These are phyloP conservation scores for Plotosus lineatus DNA, from an alignment of 2,113 vertebrate genomes.

Conservation along the genomic window DNA sequence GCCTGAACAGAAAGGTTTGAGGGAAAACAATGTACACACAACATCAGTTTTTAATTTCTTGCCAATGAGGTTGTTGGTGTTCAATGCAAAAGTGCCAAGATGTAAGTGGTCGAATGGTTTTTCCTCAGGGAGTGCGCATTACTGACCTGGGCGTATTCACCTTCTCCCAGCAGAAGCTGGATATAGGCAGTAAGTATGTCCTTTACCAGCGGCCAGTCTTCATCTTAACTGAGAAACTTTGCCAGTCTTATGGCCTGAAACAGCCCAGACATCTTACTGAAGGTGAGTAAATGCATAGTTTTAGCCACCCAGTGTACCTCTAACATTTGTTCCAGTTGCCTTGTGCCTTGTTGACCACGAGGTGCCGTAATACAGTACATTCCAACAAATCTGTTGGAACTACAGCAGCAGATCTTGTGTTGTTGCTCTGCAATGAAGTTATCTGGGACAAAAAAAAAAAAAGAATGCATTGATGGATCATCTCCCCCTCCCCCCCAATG, in stretches of 20 bases:
- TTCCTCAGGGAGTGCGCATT: slow-evolving; percentile 74
- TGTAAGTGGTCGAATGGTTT: not conserved
- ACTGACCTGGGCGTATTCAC: slow-evolving; percentile 79
- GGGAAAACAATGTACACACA: not conserved
- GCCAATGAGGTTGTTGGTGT: not conserved
- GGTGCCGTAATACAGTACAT: too few species aligned
- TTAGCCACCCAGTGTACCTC: too few species aligned
- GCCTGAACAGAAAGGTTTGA: too few species aligned
- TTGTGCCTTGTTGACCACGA: too few species aligned
- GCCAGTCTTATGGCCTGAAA: slow-evolving; percentile 69
- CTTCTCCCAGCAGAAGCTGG: slow-evolving; percentile 73
- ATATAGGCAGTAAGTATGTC: slow-evolving; percentile 66
- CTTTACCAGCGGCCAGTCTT: slow-evolving; percentile 73
- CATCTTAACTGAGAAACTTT: slow-evolving; percentile 73
- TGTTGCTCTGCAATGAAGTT: too few species aligned
- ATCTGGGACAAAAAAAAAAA: too few species aligned
- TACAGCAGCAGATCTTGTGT: too few species aligned
- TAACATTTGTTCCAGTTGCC: too few species aligned
- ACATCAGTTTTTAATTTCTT: not conserved
- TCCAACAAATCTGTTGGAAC: too few species aligned
- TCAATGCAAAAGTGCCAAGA: not conserved
- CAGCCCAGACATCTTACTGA: slow-evolving; percentile 67
- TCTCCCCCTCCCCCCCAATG: too few species aligned
- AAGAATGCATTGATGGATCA: too few species aligned
- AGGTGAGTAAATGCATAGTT: slow-evolving; percentile 65